Base-by-base conservation (phyloP, 2,113 vertebrate species). In the Arothron firmamentum region DNA sequence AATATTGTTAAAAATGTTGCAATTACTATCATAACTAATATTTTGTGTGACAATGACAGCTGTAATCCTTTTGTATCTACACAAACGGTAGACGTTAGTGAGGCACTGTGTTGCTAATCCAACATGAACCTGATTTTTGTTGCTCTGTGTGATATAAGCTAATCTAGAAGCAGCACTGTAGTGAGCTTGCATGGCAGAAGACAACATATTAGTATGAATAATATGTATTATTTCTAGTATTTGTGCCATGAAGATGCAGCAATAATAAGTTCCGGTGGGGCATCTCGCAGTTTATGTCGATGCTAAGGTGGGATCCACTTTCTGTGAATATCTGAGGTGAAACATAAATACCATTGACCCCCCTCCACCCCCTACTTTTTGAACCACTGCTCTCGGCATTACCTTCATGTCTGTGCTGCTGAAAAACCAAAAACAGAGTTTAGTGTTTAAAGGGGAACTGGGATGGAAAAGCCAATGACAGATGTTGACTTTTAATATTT, bases 241-340 rank as follows among this genome's bases (percentile, higher is more conserved):
- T 90, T 92, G 92, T 94, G 91, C 93, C 92, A 94, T 92, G 88
- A 85, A 89, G 91, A 91, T 89, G 85, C 88, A 94, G 91, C 91
- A 94, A 93, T 94, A 94, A 88, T 87, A 78, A 85, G 50, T 28
- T 21, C 52, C 1, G 12, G 13, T 7, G 25, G 25, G 25, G 25
- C 25, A 7, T 28, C 25, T 7, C 6, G 25, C 25, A 28, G 25
- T 7, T 7, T 5, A 28, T 38, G 34, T 12, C 9, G 9, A 38
- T 38, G 34, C 34, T 38, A 4, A 28, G 34, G 34, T 38, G 34
- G 34, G 34, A 38, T 38, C 34, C 8, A 10, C 34, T 38, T 38
- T 9, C 28, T 31, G 28, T 31, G 28, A 31, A 31, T 31, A 31
- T 31, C 6, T 31, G 28, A 31, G 28, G 28, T 31, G 28, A 31